Evolutionary conservation across 2,797 vertebrate species (phyloP).

Genomic region (Phataginus tricuspis): DNA sequence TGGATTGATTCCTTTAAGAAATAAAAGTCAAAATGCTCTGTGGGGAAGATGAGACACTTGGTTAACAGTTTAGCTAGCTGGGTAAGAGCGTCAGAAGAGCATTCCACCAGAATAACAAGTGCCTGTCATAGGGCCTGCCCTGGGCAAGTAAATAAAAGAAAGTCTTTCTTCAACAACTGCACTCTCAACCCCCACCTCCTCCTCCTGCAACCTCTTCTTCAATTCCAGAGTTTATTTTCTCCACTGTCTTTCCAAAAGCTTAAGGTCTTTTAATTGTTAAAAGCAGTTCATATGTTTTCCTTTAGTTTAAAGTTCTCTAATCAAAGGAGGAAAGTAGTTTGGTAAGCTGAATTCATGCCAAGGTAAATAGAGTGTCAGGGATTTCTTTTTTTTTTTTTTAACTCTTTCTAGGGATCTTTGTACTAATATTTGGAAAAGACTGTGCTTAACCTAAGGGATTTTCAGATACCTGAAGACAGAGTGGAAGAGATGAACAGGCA

Average conservation of each 20-base stretch:
- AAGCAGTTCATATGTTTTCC: background rate
- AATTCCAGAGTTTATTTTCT: background rate
- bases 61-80: background rate
- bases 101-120: no score
- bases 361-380: background rate
- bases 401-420: background rate
- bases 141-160: background rate
- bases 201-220: background rate
- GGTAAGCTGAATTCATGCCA: background rate
- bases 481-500: background rate
- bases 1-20: constrained; percentile 21
- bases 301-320: constrained; percentile 45
- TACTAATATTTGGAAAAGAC: background rate
- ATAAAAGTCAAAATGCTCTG: background rate
- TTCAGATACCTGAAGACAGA: background rate
- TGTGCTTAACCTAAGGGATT: background rate
- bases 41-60: background rate
- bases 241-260: background rate
- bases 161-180: background rate
- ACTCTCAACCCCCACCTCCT: rapidly evolving
- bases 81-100: background rate
- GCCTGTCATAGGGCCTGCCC: background rate
- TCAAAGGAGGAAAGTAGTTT: constrained; percentile 25
- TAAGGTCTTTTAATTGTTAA: background rate
- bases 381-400: background rate